Conservation (phyloP, 2,888 invertebrate species). For the Ectropis crepuscularia region DNA sequence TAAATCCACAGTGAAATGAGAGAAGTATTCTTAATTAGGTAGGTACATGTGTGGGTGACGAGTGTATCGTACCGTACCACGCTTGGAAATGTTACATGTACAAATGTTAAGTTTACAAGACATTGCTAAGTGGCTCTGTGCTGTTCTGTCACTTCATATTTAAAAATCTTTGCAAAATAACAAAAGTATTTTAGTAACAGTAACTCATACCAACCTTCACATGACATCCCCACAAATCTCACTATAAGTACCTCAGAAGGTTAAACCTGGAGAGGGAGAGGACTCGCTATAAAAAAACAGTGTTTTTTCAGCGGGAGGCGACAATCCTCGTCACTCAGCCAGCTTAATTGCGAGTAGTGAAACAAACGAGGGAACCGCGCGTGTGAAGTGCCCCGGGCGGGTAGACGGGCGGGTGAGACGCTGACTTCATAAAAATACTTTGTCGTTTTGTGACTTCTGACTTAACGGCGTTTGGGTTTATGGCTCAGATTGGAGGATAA, state of each 20-base stretch:
- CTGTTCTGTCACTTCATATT: too few relatives aligned
- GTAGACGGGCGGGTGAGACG: conserved; percentile 52
- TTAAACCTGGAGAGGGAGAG: conserved; percentile 24
- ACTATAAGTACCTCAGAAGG: conserved; percentile 4
- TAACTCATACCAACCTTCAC: neutral
- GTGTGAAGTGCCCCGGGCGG: conserved; percentile 48
- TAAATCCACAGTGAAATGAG: too few relatives aligned
- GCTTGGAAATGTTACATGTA: too few relatives aligned
- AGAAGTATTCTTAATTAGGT: too few relatives aligned
- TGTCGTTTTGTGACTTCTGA: neutral
- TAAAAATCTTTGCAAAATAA: too few relatives aligned
- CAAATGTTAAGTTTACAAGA: too few relatives aligned
- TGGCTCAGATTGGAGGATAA: too few relatives aligned
- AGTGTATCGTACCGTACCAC: too few relatives aligned
- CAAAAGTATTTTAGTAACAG: too few relatives aligned
- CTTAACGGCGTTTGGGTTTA: too few relatives aligned
- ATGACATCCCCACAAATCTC: conserved; percentile 16
- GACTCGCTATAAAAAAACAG: conserved; percentile 40
- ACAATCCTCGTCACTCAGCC: conserved; percentile 82
- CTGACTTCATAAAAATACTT: conserved; percentile 2
- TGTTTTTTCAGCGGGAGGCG: conserved; percentile 65
- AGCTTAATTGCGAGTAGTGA: conserved; percentile 81
- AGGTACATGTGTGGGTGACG: too few relatives aligned
- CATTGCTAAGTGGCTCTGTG: too few relatives aligned
- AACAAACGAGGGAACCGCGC: conserved; percentile 73